Base-by-base conservation (phyloP, 2,888 invertebrate genomes). In the Formica aserva region DNA sequence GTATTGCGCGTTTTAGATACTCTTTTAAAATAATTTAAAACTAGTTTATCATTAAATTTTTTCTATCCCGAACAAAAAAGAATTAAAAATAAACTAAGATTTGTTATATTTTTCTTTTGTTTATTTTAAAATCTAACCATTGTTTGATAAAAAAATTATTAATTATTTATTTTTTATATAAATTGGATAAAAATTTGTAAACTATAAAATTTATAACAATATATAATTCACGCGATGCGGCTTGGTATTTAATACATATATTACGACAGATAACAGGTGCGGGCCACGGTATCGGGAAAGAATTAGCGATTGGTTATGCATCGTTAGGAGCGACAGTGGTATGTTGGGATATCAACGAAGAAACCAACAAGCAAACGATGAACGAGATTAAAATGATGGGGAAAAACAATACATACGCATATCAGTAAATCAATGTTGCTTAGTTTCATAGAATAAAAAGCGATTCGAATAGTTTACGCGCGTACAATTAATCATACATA, bases 211-310 rank as follows among this genome's bases (percentile, higher is more conserved):
- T 11, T 38, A 38, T 38, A 8, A 38, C 9, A 15, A 15, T 45
- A 45, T 45, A 45, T 45, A 45, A 45, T 45, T 45, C 15, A 45
- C 45, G 13, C 15, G 5, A 45, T 45, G 45, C 45, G 13, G 4
- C 4, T 1, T 45, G 2, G 38, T 45, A 45, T 3, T 4, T 45
- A 15, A 45, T 45, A 45, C 15, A 15, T 86, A 85, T 88, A 78
- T 88, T 84, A 5, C n/a, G 0, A 26, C 92, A 98, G 98, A 96
- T 98, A 87, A 98, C 98, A 18, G 98, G 98, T 45, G 96, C 97
- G 0, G 98, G 97, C 0, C 97, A 97, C 94, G 98, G 98, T 13
- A 97, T 98, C 93, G 98, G 98, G 1, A 96, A 97, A 69, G 97
- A 98, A 94, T 95, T 98, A 86, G 97, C 97, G 1, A 93, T 97